Evolutionary conservation across 2,888 invertebrate genomes (phyloP).

Genomic region (Trissonchulus latispiculum): DNA sequence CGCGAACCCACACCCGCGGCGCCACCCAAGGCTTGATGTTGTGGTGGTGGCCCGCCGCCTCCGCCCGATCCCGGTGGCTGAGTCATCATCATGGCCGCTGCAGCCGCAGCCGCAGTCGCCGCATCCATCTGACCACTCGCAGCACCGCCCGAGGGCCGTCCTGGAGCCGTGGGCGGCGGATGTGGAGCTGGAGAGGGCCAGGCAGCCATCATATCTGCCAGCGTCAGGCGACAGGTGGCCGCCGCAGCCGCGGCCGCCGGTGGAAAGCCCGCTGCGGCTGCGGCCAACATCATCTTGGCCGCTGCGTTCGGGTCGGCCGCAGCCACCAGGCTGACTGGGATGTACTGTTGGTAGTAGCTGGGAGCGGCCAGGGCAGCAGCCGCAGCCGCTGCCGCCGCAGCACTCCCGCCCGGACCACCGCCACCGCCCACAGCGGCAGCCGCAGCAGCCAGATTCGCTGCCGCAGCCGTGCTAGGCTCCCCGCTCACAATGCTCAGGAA

Average conservation of each 20-base stretch:
- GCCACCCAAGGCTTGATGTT: neutral
- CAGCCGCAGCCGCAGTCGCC: neutral
- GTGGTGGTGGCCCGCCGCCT: neutral
- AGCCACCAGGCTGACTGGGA: conserved; percentile 37
- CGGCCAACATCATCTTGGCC: conserved; percentile 19
- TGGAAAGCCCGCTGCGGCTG: conserved; percentile 23
- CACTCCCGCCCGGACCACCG: neutral
- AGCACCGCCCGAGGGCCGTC: neutral
- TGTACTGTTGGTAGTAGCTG: conserved; percentile 28
- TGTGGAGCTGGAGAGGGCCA: too few relatives aligned
- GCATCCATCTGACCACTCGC: neutral
- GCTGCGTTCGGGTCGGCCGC: conserved; percentile 26
- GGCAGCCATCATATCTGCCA: too few relatives aligned
- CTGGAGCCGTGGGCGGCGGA: neutral
- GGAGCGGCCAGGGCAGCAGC: conserved; percentile 20
- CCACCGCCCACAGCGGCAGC: conserved; percentile 18
- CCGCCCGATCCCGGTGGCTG: neutral
- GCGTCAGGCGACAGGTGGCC: too few relatives aligned
- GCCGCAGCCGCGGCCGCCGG: conserved; percentile 8
- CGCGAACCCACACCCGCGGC: neutral
- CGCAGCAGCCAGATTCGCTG: neutral
- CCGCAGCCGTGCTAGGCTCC: neutral
- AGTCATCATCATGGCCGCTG: too few relatives aligned
- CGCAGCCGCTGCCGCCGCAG: conserved; percentile 14
- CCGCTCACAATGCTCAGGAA: neutral